Evolutionary conservation across 2,797 vertebrate species (phyloP), one percentile per base, ranked within the genome.

Genomic region (Micromesistius poutassou): DNA sequence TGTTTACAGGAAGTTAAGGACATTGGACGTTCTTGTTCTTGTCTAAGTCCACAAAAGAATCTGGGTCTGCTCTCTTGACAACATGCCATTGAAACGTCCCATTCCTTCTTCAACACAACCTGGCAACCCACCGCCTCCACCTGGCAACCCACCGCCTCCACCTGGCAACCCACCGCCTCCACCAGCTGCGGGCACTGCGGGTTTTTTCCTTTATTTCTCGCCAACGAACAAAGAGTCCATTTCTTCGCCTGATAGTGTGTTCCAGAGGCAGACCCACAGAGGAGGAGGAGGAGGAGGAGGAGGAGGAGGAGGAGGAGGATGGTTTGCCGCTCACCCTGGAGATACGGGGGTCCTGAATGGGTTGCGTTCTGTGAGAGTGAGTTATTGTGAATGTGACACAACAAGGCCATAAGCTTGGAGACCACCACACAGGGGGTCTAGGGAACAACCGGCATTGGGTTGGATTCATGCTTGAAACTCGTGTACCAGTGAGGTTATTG

Each of bases 151-250:
- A n/a, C n/a, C n/a, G n/a, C n/a, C n/a, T n/a, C n/a, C n/a, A 77
- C 90, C 90, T 90, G 87, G 90, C 88, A 92, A 91, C 90, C 72
- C 36, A 28, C 77, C 71, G 81, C 81, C 77, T 80, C 76, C 82
- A 77, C 76, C 77, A 78, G 75, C 79, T 75, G 70, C 74, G 74
- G 78, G 82, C 80, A 84, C 78, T 6, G 73, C n/a, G 62, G 71
- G 31, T 71, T 71, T 71, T 33, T 31, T 71, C 31, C 31, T 71
- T 71, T 16, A 30, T 79, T 76, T 88, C 85, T 89, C 83, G 82
- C 81, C 76, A 85, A 79, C 88, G 85, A 87, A 91, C 83, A 88
- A 92, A 90, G 81, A 83, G 80, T 87, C 83, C 77, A 80, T 86
- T 84, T 83, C 78, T 88, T 83, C 89, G 77, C 2, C 74, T 71